Conservation (phyloP, 2,888 invertebrate species). For the Poecilobothrus nobilitatus region DNA sequence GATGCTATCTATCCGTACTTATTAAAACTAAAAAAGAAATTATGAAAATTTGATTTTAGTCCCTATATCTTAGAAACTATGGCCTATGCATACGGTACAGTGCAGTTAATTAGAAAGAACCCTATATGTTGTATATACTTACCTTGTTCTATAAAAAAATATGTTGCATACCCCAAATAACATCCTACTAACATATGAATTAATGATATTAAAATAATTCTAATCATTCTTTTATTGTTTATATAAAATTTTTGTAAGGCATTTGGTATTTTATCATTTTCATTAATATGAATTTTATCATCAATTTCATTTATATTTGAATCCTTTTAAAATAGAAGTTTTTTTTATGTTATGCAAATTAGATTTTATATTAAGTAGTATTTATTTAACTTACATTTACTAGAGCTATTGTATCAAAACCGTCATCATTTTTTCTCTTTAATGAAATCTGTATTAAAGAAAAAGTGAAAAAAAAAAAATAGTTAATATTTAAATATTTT, state of each 20-base stretch:
- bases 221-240: slow-evolving; percentile 17
- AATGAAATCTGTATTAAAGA: no score
- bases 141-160: slow-evolving; percentile 35
- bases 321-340: not conserved
- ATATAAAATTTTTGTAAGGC: not conserved
- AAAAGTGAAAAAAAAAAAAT: no score
- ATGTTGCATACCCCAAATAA: slow-evolving; percentile 39
- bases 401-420: not conserved
- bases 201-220: slow-evolving; percentile 21
- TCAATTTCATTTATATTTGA: not conserved
- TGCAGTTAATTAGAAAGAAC: no score
- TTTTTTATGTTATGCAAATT: slow-evolving; percentile 27
- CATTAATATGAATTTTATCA: not conserved
- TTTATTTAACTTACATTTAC: not conserved
- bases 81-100: no score
- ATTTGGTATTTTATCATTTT: not conserved
- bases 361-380: slow-evolving; percentile 20
- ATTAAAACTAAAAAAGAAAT: no score
- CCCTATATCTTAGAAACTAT: no score
- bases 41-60: no score
- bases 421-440: slow-evolving; percentile 11
- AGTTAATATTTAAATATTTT: no score
- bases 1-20: no score
- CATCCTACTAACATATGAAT: slow-evolving; percentile 31
- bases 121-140: slow-evolving; percentile 17